These are phyloP conservation scores for Asarcornis scutulata DNA, from an alignment of 2,113 vertebrate genomes.

Conservation along the genomic window DNA sequence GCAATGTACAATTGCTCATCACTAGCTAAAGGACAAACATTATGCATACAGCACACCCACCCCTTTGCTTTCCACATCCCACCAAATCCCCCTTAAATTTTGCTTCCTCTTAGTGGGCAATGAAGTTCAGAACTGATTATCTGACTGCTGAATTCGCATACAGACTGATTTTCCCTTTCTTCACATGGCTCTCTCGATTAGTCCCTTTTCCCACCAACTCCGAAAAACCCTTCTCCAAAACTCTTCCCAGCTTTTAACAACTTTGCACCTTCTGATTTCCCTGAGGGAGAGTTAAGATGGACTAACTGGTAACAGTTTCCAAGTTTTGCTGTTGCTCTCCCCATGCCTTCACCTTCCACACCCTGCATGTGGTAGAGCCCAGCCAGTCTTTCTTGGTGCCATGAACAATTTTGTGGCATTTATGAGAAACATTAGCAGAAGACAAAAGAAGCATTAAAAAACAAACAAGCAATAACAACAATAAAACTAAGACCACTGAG, in stretches of 20 bases:
- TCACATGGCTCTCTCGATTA: neutral
- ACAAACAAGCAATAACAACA: neutral
- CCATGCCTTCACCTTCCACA: neutral
- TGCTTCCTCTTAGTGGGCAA: neutral
- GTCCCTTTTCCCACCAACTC: neutral
- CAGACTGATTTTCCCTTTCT: neutral
- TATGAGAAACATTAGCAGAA: neutral
- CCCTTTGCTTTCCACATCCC: neutral
- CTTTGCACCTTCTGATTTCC: neutral
- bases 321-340: neutral
- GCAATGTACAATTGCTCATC: rapidly evolving
- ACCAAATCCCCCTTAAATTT: neutral
- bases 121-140: neutral
- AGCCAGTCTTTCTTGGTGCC: neutral
- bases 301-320: neutral
- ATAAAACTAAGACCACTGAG: neutral
- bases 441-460: neutral
- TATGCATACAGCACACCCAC: neutral
- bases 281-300: too few relatives aligned
- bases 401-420: neutral
- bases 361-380: neutral
- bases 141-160: neutral
- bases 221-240: neutral
- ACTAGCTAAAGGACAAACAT: neutral
- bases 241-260: neutral